Percentiles rank a stretch among this genome's conserved stretches.
Conservation (phyloP, 2,888 invertebrate species). For the Nemoura dubitans region DNA sequence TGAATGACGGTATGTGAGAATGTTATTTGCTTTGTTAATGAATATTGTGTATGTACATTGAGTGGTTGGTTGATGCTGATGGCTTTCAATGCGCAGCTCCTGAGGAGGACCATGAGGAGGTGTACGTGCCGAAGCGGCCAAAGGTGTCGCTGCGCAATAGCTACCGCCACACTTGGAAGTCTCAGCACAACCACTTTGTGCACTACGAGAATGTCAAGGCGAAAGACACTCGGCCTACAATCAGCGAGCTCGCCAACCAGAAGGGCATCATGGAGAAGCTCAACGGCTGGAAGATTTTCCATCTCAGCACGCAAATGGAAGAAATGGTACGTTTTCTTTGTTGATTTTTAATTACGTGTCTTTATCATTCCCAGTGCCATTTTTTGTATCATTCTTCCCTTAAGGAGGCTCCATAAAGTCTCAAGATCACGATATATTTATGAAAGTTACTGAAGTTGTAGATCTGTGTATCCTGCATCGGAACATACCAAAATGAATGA, state of each 20-base stretch:
- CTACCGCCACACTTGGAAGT: constrained; percentile 75
- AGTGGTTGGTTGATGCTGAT: neutral
- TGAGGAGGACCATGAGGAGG: constrained; percentile 44
- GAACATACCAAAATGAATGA: no score
- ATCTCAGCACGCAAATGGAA: constrained; percentile 91
- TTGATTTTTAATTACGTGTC: neutral
- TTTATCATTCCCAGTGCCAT: neutral
- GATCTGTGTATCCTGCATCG: no score
- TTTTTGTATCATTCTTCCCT: no score
- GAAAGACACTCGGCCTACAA: constrained; percentile 85
- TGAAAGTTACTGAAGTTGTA: no score
- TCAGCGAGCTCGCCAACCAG: constrained; percentile 90
- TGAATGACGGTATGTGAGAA: constrained; percentile 57
- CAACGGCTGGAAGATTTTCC: constrained; percentile 95
- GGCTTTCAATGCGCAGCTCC: neutral
- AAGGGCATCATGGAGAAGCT: constrained; percentile 86
- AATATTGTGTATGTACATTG: neutral
- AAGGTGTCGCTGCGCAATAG: constrained; percentile 67
- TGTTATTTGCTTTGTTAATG: neutral
- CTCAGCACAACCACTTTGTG: constrained; percentile 78
- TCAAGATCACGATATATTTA: no score
- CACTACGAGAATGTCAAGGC: constrained; percentile 85
- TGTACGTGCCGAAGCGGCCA: constrained; percentile 55
- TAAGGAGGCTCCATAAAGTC: no score
- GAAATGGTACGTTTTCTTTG: constrained; percentile 73